A percentile compares a stretch with the other conserved stretches of the same genome.
Evolutionary conservation across 2,113 vertebrate genomes (phyloP).

Genomic region (Leptodactylus fuscus): DNA sequence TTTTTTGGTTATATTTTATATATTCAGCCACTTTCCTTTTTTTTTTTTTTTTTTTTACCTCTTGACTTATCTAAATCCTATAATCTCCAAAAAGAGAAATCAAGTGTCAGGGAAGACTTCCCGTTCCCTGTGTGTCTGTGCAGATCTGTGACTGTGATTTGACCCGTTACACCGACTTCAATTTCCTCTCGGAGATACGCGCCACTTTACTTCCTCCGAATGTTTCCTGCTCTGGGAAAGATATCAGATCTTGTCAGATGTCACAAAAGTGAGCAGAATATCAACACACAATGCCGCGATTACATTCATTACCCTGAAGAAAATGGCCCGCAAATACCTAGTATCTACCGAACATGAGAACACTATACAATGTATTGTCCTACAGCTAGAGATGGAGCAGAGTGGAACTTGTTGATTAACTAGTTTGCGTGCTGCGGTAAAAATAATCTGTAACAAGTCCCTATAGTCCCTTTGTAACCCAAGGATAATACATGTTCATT

Average conservation of each 20-base stretch:
- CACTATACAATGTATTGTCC: not conserved
- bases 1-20: not conserved
- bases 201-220: slow-evolving; percentile 27
- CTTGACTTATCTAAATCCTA: slow-evolving; percentile 1
- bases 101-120: slow-evolving; percentile 12
- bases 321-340: not conserved
- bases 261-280: slow-evolving; percentile 30
- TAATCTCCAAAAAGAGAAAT: slow-evolving; percentile 24
- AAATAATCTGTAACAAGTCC: no score
- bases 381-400: not conserved
- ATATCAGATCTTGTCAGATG: slow-evolving; percentile 56
- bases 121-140: not conserved
- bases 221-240: slow-evolving; percentile 35
- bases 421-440: no score
- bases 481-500: no score
- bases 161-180: slow-evolving; percentile 43
- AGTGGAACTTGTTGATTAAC: not conserved
- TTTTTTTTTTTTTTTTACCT: not conserved
- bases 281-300: slow-evolving; percentile 12
- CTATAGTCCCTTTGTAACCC: no score
- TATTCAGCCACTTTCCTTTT: not conserved
- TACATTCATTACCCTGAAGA: not conserved
- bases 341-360: no score
- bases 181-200: slow-evolving; percentile 49
- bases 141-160: slow-evolving; percentile 46